Conservation (phyloP, 2,888 invertebrate species). For the Imbricaverruca yamaguchii region DNA sequence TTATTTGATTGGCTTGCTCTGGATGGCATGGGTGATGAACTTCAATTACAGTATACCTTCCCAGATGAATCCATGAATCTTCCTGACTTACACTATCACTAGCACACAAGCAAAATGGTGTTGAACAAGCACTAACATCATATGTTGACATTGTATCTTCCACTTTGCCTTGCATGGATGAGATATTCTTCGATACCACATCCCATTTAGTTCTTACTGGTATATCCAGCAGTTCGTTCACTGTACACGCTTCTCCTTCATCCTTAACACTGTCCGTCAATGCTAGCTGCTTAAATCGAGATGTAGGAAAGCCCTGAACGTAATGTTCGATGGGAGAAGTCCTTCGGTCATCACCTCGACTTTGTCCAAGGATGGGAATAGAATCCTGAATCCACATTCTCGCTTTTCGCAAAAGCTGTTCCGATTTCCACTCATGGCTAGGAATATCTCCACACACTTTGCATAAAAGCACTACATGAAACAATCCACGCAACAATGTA, state of each 20-base stretch:
- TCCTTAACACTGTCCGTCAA: neutral
- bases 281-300: neutral
- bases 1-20: neutral
- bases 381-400: no score
- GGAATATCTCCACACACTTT: neutral
- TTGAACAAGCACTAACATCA: neutral
- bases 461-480: neutral
- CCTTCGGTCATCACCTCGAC: no score
- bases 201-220: neutral
- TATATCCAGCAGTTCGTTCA: neutral
- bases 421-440: neutral
- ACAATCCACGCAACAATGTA: neutral
- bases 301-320: neutral
- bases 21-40: neutral
- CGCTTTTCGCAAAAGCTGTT: neutral
- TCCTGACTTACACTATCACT: neutral
- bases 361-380: neutral
- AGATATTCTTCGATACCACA: neutral
- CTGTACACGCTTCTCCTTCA: neutral
- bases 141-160: neutral
- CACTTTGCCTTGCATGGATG: no score
- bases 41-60: neutral
- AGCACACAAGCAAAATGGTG: neutral
- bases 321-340: neutral
- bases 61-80: neutral